Evolutionary conservation across 2,797 vertebrate genomes (phyloP).

Genomic region (Perdix hodgsoniae): DNA sequence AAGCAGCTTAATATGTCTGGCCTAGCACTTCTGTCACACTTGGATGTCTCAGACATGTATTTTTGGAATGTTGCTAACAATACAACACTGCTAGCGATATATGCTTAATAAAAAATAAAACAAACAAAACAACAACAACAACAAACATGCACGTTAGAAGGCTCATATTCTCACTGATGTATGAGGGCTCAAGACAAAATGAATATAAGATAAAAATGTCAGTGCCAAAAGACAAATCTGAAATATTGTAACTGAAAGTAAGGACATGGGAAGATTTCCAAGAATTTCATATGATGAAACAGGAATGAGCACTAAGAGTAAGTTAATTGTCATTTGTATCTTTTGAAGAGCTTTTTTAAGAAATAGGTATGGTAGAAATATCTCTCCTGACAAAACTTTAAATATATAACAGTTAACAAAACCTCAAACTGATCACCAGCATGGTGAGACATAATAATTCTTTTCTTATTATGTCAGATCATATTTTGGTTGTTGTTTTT

Average conservation of each 20-base stretch:
- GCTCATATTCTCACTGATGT: background rate
- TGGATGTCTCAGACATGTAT: background rate
- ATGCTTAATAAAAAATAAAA: background rate
- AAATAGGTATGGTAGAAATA: constrained; percentile 2
- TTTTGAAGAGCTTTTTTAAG: background rate
- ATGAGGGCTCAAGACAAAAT: background rate
- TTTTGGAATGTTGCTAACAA: background rate
- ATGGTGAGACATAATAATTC: background rate
- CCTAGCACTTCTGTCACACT: background rate
- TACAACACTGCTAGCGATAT: background rate
- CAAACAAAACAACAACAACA: background rate
- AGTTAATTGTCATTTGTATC: background rate
- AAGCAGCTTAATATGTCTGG: background rate
- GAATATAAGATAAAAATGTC: background rate
- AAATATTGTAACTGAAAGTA: background rate
- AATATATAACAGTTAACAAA: background rate
- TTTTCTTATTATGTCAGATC: background rate
- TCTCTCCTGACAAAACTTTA: background rate
- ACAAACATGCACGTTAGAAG: background rate
- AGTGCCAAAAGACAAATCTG: background rate
- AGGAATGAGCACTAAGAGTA: background rate
- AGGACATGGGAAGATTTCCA: background rate
- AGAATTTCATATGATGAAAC: background rate
- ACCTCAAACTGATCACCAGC: background rate
- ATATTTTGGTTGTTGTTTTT: background rate